Conservation (phyloP, 1,140 invertebrate genomes). For the Ooceraea biroi region DNA sequence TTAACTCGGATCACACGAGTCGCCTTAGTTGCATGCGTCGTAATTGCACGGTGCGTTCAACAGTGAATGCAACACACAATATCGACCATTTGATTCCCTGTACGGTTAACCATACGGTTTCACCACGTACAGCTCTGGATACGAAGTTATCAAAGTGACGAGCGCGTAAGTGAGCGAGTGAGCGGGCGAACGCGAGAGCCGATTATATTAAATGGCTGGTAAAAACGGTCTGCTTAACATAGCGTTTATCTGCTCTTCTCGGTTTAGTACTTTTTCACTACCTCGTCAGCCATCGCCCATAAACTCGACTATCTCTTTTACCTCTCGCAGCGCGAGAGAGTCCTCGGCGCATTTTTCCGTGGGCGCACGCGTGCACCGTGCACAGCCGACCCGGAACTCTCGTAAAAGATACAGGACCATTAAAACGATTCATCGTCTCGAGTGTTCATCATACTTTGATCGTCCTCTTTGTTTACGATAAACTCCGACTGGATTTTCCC, state of each 20-base stretch:
- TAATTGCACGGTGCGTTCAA: neutral
- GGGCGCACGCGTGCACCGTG: constrained; percentile 17
- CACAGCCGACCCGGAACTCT: constrained; percentile 53
- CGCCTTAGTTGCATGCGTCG: neutral
- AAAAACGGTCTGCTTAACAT: constrained; percentile 86
- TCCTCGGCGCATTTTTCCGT: constrained; percentile 69
- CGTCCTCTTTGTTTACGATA: constrained; percentile 69
- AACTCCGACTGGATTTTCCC: constrained; percentile 21
- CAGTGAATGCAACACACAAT: neutral
- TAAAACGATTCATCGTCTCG: constrained; percentile 70
- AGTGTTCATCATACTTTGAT: constrained; percentile 70
- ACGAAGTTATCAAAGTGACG: constrained; percentile 75
- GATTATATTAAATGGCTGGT: constrained; percentile 86
- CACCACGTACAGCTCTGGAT: constrained; percentile 67
- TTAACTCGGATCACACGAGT: constrained; percentile 47
- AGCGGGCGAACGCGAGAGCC: constrained; percentile 74
- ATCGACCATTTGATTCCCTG: too few relatives aligned
- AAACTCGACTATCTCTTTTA: constrained; percentile 78
- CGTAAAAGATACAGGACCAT: constrained; percentile 71
- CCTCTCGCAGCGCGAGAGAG: constrained; percentile 18
- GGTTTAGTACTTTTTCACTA: constrained; percentile 86
- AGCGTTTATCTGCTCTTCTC: constrained; percentile 86
- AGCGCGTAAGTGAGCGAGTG: constrained; percentile 21
- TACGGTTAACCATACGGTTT: constrained; percentile 25
- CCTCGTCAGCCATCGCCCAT: constrained; percentile 86